Evolutionary conservation across 1,140 invertebrate genomes (phyloP).

Genomic region (Gryllus bimaculatus): DNA sequence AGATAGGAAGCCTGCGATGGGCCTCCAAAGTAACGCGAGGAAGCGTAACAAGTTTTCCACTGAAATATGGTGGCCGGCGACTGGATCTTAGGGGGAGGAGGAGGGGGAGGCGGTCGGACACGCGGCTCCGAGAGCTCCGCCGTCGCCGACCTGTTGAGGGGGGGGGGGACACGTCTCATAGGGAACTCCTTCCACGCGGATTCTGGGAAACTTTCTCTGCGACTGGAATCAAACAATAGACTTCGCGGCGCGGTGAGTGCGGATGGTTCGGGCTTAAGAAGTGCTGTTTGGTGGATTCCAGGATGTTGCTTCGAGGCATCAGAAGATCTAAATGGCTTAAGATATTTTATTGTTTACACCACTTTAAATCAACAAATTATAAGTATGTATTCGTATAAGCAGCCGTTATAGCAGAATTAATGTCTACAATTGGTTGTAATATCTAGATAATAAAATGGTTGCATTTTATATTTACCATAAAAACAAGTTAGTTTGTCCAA

Average conservation of each 20-base stretch:
- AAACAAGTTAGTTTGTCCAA: no score
- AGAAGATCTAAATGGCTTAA: no score
- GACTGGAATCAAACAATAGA: not conserved
- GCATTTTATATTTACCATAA: no score
- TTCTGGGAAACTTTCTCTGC: not conserved
- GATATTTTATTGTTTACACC: no score
- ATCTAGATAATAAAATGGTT: no score
- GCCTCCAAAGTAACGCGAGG: not conserved
- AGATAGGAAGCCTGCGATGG: not conserved
- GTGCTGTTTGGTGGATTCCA: no score
- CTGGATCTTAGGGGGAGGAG: not conserved
- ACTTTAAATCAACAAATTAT: no score
- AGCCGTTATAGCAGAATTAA: no score
- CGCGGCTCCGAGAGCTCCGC: not conserved
- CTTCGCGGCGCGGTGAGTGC: not conserved
- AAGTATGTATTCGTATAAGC: no score
- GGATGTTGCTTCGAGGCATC: no score
- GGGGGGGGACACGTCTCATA: not conserved
- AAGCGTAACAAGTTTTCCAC: not conserved
- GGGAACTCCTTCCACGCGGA: not conserved
- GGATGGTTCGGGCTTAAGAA: no score
- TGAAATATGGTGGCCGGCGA: not conserved
- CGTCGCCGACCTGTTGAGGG: not conserved
- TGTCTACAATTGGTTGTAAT: no score
- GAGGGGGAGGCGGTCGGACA: not conserved